Evolutionary conservation across 2,113 vertebrate genomes (phyloP), one percentile per base, ranked within the genome.

Genomic region (Carassius gibelio): DNA sequence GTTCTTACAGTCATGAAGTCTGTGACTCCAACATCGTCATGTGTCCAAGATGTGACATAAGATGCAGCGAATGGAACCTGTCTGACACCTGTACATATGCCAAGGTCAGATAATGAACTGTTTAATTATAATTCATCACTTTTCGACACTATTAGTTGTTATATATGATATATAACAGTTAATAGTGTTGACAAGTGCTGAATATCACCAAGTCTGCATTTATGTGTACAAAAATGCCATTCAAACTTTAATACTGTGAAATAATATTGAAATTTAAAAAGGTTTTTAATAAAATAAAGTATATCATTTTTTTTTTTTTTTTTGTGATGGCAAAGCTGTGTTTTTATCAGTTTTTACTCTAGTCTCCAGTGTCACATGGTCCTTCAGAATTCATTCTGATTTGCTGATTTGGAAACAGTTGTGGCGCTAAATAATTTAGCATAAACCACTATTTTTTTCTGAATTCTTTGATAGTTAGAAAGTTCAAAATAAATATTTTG

Each of bases 21-120:
- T 99, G 97, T 4, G 80, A 95, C 0, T 96, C 97, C 84, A 85
- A 83, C 3, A 93, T 93, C 82, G 84, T 93, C 80, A 96, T 99
- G 96, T 99, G 98, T 87, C 97, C 98, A 0, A 94, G 95, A 38
- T 97, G 97, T 0, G 97, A 99, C 88, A 93, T 94, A 30, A 90
- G 83, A 2, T 96, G 94, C 84, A 61, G 10, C 0, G 94, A 92
- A 87, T 97, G 96, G 95, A 81, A 88, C 2, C 96, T 99, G 23
- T 96, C 96, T 0, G 96, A 97, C 72, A 98, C 96, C 30, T 99
- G 98, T 88, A 90, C 87, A 61, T 97, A 97, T 0, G 96, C 97
- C 15, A 98, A 97, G 96, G 97, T 96, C 88, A 69, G 83, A 57
- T 6, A 84, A 50, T 19, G 55, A 83, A 64, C 8, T 19, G 26